Percentiles rank a stretch among this genome's conserved stretches.
Evolutionary conservation across 2,888 invertebrate genomes (phyloP).

Genomic region (Napeogenes sylphis): DNA sequence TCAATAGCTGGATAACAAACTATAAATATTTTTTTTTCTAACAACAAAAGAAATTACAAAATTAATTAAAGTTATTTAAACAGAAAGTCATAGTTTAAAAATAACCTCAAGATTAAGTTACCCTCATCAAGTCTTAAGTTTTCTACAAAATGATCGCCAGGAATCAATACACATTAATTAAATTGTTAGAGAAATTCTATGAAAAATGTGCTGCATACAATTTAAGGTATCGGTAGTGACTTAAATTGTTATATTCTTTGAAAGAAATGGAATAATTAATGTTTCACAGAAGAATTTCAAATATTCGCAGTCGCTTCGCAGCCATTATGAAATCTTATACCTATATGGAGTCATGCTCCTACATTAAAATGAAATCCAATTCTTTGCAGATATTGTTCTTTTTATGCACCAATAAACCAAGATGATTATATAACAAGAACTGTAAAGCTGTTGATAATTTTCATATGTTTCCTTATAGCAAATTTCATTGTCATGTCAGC

Average conservation of each 20-base stretch:
- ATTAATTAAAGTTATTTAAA: too few species aligned
- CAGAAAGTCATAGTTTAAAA: too few species aligned
- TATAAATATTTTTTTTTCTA: too few species aligned
- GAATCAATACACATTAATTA: background rate
- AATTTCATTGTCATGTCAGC: constrained; percentile 12
- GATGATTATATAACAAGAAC: constrained; percentile 7
- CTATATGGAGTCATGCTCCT: background rate
- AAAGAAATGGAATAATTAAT: background rate
- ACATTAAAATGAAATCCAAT: background rate
- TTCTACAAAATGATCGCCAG: too few species aligned
- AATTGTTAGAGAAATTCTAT: constrained; percentile 10
- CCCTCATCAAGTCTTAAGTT: too few species aligned
- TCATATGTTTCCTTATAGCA: constrained; percentile 13
- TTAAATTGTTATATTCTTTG: background rate
- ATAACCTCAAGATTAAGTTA: too few species aligned
- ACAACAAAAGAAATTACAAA: too few species aligned
- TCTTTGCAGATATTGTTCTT: constrained; percentile 10
- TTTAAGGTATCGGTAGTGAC: constrained; percentile 2
- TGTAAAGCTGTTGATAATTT: constrained; percentile 8
- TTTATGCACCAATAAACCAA: constrained; percentile 3
- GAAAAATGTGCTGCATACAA: constrained; percentile 15
- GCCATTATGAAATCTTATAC: too few species aligned
- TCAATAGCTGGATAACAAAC: too few species aligned
- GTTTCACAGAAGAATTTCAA: background rate
- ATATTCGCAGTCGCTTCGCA: background rate